phyloP scores from a whole-genome alignment of 2,113 vertebrate species.

The Sterna hirundo region DNA sequence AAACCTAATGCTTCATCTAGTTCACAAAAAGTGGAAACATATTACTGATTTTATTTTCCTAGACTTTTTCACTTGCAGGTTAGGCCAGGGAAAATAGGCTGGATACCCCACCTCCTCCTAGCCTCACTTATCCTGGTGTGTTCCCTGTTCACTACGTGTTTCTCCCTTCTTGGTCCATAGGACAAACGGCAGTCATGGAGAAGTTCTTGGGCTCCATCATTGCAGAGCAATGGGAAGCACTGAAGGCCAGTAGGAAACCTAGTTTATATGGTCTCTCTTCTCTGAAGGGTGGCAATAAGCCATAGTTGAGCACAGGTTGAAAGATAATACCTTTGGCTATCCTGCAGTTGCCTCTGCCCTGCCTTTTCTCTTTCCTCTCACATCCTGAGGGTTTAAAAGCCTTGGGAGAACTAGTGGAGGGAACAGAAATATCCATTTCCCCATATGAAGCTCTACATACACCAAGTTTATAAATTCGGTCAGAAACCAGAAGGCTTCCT shows the following conservation, averaged over 20 bases:
- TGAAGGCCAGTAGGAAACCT: neutral
- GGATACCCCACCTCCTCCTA: neutral
- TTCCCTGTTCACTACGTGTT: neutral
- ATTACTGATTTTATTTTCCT: neutral
- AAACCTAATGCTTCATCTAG: neutral
- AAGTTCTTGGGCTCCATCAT: neutral
- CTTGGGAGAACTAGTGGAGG: neutral
- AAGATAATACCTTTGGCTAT: neutral
- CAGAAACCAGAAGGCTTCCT: neutral
- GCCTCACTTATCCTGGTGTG: neutral
- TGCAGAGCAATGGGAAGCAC: neutral
- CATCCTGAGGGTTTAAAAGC: neutral
- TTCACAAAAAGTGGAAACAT: neutral
- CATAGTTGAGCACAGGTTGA: neutral
- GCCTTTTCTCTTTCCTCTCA: neutral
- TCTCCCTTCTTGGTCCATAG: neutral
- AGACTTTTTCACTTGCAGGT: neutral
- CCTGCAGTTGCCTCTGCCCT: neutral
- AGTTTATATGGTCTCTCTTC: neutral
- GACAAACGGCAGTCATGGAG: neutral
- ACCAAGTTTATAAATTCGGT: neutral
- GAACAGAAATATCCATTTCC: neutral
- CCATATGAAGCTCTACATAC: neutral
- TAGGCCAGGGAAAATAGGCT: neutral
- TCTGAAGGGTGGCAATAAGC: neutral